Percentiles rank a stretch among this genome's conserved stretches.
phyloP scores from a whole-genome alignment of 2,888 invertebrate species.

The Zaprionus bogoriensis region DNA sequence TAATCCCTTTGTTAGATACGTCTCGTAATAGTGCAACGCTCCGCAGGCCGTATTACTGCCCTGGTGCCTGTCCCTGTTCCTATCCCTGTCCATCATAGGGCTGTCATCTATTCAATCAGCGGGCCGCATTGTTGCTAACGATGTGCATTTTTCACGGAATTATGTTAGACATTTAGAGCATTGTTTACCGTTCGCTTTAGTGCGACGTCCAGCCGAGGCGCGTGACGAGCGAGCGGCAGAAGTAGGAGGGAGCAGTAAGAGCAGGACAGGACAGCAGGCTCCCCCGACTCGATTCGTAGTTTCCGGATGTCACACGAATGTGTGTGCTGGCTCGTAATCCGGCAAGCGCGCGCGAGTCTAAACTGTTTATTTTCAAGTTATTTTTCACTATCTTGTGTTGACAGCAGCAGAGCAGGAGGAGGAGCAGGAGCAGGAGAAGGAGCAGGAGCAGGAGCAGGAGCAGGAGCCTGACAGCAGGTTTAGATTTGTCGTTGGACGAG shows the following conservation, averaged over 20 bases:
- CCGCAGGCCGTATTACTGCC: neutral
- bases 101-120: slow-evolving; percentile 40
- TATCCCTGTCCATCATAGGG: slow-evolving; percentile 10
- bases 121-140: slow-evolving; percentile 39
- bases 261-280: too few species aligned
- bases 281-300: neutral
- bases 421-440: slow-evolving; percentile 1
- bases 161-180: slow-evolving; percentile 23
- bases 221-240: too few species aligned
- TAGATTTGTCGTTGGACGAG: slow-evolving; percentile 45
- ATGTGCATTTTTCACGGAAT: slow-evolving; percentile 35
- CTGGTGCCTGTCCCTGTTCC: neutral
- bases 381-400: slow-evolving; percentile 61
- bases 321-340: slow-evolving; percentile 34
- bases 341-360: slow-evolving; percentile 32
- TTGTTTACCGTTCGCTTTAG: slow-evolving; percentile 44
- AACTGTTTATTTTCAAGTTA: slow-evolving; percentile 64
- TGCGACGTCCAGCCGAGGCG: slow-evolving; percentile 13
- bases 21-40: too few species aligned
- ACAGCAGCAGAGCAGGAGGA: slow-evolving; percentile 28
- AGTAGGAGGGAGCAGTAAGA: too few species aligned
- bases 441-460: neutral
- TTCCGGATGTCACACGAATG: slow-evolving; percentile 25
- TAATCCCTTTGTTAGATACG: slow-evolving; percentile 27
- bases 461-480: slow-evolving; percentile 43